These are phyloP conservation scores for Alfaro cultratus DNA, from an alignment of 2,797 vertebrate genomes.

Conservation along the genomic window DNA sequence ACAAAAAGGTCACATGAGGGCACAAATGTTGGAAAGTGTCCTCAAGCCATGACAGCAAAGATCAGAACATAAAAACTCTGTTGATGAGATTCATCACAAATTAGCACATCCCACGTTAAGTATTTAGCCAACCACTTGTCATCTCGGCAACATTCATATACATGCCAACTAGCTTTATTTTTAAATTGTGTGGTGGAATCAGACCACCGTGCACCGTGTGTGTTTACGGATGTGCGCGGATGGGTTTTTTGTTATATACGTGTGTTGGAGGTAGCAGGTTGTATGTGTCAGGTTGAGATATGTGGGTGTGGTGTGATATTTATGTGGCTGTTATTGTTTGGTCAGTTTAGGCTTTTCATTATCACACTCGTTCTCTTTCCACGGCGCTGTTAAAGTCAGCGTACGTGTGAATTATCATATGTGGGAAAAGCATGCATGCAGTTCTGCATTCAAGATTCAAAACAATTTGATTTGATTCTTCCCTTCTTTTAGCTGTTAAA, in stretches of 20 bases:
- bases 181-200: constrained; percentile 21
- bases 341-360: constrained; percentile 69
- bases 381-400: constrained; percentile 59
- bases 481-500: constrained; percentile 14
- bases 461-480: constrained; percentile 41
- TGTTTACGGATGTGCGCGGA: constrained; percentile 40
- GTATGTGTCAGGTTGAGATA: constrained; percentile 74
- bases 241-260: constrained; percentile 38
- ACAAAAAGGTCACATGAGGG: constrained; percentile 38
- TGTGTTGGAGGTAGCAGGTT: constrained; percentile 68
- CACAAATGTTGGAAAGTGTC: constrained; percentile 25
- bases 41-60: constrained; percentile 12
- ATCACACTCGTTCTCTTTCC: constrained; percentile 61
- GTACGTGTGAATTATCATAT: constrained; percentile 64
- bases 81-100: constrained; percentile 20
- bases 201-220: constrained; percentile 22
- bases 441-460: constrained; percentile 44
- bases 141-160: constrained; percentile 14
- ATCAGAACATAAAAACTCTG: constrained; percentile 38
- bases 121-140: constrained; percentile 30
- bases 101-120: constrained; percentile 36
- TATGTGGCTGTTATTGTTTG: constrained; percentile 76
- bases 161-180: constrained; percentile 28
- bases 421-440: constrained; percentile 45
- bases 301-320: constrained; percentile 68